phyloP scores from a whole-genome alignment of 2,113 vertebrate species.

The Atlantisia rogersi region DNA sequence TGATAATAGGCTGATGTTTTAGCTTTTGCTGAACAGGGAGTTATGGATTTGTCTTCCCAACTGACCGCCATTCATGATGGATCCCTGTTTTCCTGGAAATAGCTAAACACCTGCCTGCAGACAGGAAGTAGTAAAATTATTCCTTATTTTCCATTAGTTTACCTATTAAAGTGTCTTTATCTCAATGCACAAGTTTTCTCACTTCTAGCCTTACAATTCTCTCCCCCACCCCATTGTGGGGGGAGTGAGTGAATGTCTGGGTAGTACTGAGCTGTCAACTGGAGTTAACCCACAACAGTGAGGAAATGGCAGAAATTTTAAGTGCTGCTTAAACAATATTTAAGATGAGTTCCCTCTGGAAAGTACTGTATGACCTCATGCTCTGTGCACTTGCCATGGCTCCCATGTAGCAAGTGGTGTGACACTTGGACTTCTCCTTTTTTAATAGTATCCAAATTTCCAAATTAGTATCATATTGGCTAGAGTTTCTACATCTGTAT shows the following conservation, averaged over 20 bases:
- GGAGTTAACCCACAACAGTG: background rate
- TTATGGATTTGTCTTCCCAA: background rate
- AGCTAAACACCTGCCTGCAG: background rate
- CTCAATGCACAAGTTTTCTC: background rate
- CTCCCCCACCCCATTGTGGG: too few relatives aligned
- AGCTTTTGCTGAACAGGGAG: background rate
- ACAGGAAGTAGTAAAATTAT: background rate
- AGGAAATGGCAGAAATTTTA: background rate
- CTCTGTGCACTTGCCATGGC: background rate
- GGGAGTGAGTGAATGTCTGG: background rate
- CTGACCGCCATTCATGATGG: background rate
- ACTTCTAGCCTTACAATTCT: background rate
- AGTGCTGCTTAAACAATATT: fast-evolving
- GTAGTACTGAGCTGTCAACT: background rate
- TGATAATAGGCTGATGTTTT: background rate
- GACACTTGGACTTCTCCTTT: background rate
- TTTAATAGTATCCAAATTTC: background rate
- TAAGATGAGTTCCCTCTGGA: background rate
- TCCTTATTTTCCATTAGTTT: background rate
- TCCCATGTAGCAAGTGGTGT: background rate
- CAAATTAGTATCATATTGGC: background rate
- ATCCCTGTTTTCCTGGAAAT: background rate
- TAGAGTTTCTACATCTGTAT: background rate
- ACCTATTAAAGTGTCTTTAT: background rate
- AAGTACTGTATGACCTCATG: background rate